Evolutionary conservation across 2,888 invertebrate genomes (phyloP), one percentile per base, ranked within the genome.

Genomic region (Anoncus sp.): DNA sequence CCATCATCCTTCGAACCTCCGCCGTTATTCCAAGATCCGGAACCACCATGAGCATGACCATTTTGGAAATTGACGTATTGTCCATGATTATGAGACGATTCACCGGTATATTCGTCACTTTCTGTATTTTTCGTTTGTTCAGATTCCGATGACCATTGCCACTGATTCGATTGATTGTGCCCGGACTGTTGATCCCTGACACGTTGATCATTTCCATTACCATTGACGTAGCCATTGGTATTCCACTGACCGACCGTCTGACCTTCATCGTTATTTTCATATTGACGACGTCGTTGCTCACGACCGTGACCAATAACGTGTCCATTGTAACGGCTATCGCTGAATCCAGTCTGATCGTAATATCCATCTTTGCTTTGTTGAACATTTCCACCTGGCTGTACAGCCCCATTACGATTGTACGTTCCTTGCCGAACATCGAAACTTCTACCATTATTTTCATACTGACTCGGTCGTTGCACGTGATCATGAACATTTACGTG

Each of bases 361-460:
- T 45, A 31, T 35, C 43, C 55, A 22, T 20, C 14, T 9, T 1
- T 38, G 12, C 9, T 2, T 38, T 2, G 38, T 38, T 38, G 38
- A 31, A 31, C 5, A 31, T 6, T 12, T 38, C 38, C 10, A 38
- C 10, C 38, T 38, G 38, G 38, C 38, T 38, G 38, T 9, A 12
- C 9, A 38, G 38, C 9, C 14, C 62, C 62, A 16, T 43, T 20
- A 9, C 40, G 7, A 31, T 31, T 14, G 20, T 31, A 16, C 14
- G 7, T 14, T 35, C 24, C 31, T 1, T 16, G 24, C 43, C 43
- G 60, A 27, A 60, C 43, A 4, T 60, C 60, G 9, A 45, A 49
- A 66, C 51, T 62, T 20, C 16, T 51, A 40, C 59, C 51, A 40
- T 49, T 63, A 20, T 18, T 65, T 18, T 38, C 77, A 35, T 66